Evolutionary conservation across 2,797 vertebrate genomes (phyloP).

Genomic region (Clarias laeviceps): DNA sequence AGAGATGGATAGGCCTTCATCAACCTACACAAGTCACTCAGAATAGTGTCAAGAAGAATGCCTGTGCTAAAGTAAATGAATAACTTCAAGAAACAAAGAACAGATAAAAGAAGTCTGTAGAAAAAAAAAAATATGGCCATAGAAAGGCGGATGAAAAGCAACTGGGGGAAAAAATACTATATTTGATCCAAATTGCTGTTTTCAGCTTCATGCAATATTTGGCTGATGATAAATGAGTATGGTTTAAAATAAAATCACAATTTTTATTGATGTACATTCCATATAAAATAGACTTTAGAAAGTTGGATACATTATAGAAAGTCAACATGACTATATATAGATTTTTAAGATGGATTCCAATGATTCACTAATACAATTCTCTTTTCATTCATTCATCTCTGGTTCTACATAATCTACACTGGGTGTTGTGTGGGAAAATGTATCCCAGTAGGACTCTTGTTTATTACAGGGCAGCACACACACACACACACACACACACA

Average conservation of each 20-base stretch:
- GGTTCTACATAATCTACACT: background rate
- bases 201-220: background rate
- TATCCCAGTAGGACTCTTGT: background rate
- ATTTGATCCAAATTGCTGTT: background rate
- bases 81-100: constrained; percentile 45
- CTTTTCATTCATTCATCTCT: background rate
- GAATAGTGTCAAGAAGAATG: constrained; percentile 42
- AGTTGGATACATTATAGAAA: background rate
- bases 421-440: background rate
- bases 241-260: background rate
- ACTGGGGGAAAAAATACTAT: too few relatives aligned
- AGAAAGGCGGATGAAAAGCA: constrained; percentile 31
- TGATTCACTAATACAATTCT: background rate
- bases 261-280: background rate
- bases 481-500: background rate
- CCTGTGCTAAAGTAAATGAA: constrained; percentile 53
- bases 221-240: background rate
- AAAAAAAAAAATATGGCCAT: background rate
- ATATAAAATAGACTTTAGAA: background rate
- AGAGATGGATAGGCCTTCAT: constrained; percentile 66
- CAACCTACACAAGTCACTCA: constrained; percentile 59
- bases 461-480: background rate
- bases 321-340: background rate
- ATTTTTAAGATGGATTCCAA: background rate
- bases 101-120: constrained; percentile 52